Conservation (phyloP, 2,797 vertebrate genomes). For the Poeciliopsis presidionis region DNA sequence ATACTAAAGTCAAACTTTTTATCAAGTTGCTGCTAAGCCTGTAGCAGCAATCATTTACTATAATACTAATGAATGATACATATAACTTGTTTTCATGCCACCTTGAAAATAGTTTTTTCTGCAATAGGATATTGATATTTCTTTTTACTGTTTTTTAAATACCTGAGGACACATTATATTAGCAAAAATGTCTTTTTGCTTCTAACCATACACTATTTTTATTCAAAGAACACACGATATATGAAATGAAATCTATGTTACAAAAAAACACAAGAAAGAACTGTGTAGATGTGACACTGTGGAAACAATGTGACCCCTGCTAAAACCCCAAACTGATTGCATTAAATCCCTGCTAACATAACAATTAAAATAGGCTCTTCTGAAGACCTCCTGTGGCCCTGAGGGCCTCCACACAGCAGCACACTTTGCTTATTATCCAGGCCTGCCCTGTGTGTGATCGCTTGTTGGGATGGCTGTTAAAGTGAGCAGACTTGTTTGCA, state of each 20-base stretch:
- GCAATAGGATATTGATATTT: not conserved
- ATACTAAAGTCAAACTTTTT: not conserved
- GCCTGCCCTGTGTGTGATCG: conserved; percentile 17
- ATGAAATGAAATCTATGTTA: not conserved
- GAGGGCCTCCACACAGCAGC: not conserved
- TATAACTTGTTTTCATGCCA: not conserved
- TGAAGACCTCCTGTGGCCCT: not conserved
- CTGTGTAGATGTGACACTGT: not conserved
- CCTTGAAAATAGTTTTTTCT: not conserved
- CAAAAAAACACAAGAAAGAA: not conserved
- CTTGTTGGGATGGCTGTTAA: conserved; percentile 57
- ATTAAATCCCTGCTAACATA: not conserved
- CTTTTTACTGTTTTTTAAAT: not conserved
- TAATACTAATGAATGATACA: not conserved
- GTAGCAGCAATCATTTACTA: not conserved
- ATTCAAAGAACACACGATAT: not conserved
- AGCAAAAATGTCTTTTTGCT: not conserved
- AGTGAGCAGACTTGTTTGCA: conserved; percentile 73
- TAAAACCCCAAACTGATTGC: not conserved
- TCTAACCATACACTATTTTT: not conserved
- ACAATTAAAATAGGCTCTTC: not conserved
- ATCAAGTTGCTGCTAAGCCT: not conserved
- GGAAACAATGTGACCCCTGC: not conserved
- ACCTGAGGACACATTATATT: not conserved
- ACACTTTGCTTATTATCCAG: not conserved